phyloP scores from a whole-genome alignment of 2,888 invertebrate species.

The Argynnis bischoffii region DNA sequence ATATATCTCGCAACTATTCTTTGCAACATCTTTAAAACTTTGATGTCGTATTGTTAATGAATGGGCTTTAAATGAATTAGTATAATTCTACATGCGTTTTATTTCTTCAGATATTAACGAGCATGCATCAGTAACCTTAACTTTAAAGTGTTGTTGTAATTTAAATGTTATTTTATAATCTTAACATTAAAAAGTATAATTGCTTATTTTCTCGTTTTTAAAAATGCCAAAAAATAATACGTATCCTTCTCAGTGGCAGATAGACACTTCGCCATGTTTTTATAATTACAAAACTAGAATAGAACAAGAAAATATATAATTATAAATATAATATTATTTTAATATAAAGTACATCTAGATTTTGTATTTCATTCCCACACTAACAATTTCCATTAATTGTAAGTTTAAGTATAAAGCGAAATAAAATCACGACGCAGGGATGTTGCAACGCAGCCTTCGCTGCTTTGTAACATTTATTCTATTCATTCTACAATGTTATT shows the following conservation, averaged over 20 bases:
- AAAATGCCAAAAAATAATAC: no score
- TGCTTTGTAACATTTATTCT: slow-evolving; percentile 43
- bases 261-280: no score
- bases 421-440: slow-evolving; percentile 48
- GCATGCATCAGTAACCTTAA: no score
- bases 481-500: slow-evolving; percentile 44
- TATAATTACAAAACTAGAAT: no score
- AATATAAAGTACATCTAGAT: neutral
- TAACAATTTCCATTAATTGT: slow-evolving; percentile 9
- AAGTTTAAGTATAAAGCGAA: slow-evolving; percentile 26
- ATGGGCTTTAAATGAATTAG: neutral
- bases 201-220: no score
- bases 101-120: no score
- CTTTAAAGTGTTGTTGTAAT: no score
- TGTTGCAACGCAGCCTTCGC: slow-evolving; percentile 53
- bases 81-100: no score
- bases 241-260: no score
- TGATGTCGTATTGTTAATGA: slow-evolving; percentile 4
- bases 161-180: no score
- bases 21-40: neutral
- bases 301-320: no score
- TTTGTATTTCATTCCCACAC: neutral
- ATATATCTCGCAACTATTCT: neutral
- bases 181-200: no score
- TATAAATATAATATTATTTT: neutral